Evolutionary conservation across 2,113 vertebrate species (phyloP).

Genomic region (Himantopus leucocephalus): DNA sequence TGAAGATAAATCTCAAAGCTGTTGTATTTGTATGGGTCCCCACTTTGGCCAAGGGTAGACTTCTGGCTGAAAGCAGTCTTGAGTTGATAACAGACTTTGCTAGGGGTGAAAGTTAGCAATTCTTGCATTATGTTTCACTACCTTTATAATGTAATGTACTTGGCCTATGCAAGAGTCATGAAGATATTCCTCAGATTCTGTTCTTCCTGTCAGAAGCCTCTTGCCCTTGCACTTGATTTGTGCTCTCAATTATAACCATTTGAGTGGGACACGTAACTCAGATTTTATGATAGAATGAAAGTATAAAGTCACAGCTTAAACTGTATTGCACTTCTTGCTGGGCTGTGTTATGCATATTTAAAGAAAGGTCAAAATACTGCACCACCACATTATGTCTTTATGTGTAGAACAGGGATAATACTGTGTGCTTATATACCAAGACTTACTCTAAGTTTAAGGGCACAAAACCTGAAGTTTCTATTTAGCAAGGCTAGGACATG

Average conservation of each 20-base stretch:
- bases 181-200: background rate
- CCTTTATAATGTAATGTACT: background rate
- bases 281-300: background rate
- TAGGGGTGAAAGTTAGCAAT: background rate
- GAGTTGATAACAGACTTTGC: background rate
- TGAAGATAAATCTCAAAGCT: background rate
- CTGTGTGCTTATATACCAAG: background rate
- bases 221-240: background rate
- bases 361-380: background rate
- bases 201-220: background rate
- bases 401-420: background rate
- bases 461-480: background rate
- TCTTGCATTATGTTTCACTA: background rate
- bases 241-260: background rate
- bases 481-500: background rate
- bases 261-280: background rate
- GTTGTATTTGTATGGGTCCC: background rate
- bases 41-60: background rate
- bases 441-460: background rate
- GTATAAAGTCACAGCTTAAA: background rate
- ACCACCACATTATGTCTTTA: background rate
- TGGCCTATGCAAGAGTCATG: background rate
- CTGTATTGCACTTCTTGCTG: background rate
- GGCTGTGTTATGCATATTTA: background rate
- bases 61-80: background rate